A percentile compares a stretch with the other conserved stretches of the same genome.
Evolutionary conservation across 2,888 invertebrate genomes (phyloP).

Genomic region (Laothoe populi): DNA sequence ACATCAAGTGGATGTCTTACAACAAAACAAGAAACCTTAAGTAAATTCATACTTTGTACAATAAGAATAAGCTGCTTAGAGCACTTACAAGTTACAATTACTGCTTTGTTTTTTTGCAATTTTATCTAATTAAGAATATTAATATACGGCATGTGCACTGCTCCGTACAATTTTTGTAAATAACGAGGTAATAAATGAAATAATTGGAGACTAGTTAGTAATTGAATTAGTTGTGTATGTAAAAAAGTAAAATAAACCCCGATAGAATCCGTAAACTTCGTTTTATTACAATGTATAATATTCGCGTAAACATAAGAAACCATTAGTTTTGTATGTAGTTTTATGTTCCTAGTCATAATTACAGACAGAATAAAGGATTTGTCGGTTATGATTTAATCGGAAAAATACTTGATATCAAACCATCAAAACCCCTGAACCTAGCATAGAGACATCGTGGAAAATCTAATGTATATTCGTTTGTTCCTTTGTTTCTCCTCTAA

Average conservation of each 20-base stretch:
- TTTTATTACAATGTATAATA: no score
- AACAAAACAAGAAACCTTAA: neutral
- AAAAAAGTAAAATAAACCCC: no score
- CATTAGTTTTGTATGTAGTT: neutral
- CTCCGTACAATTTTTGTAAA: neutral
- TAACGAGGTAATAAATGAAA: neutral
- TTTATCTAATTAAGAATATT: neutral
- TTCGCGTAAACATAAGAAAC: no score
- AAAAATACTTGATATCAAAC: neutral
- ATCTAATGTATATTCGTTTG: no score
- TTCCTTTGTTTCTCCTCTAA: no score
- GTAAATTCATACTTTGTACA: neutral
- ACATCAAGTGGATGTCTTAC: neutral
- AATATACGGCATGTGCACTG: neutral
- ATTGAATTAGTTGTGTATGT: no score
- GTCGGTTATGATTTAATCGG: neutral
- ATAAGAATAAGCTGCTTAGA: neutral
- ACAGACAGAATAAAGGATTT: conserved; percentile 12
- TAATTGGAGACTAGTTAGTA: neutral
- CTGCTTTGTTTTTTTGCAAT: neutral
- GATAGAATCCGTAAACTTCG: no score
- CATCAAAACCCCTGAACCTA: neutral
- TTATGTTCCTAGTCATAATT: neutral
- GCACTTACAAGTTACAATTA: neutral
- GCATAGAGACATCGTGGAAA: neutral